These are phyloP conservation scores for Apaloderma vittatum DNA, from an alignment of 2,113 vertebrate genomes.

Conservation along the genomic window DNA sequence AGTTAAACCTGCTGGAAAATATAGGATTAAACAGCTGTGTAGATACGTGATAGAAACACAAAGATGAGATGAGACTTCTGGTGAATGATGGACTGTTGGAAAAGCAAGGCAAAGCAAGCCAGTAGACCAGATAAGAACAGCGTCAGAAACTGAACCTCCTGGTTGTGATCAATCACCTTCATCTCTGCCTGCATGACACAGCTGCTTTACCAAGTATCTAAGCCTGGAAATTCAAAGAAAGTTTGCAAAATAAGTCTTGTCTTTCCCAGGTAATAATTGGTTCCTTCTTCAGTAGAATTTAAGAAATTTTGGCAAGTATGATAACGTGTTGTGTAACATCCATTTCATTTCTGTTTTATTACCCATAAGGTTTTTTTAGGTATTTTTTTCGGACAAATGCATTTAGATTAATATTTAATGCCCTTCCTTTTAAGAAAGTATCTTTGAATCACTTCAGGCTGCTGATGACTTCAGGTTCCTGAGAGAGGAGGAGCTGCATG, in stretches of 20 bases:
- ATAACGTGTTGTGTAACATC: background rate
- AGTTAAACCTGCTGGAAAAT: background rate
- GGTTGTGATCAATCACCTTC: background rate
- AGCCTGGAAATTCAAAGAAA: background rate
- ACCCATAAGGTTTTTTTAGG: background rate
- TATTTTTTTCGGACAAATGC: background rate
- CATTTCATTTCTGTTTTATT: background rate
- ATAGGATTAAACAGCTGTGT: background rate
- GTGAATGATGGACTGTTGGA: background rate
- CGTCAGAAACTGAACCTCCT: background rate
- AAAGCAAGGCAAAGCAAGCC: background rate
- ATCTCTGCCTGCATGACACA: background rate
- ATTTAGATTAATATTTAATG: constrained; percentile 33
- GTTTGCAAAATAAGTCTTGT: background rate
- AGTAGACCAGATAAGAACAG: background rate
- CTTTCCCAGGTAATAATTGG: background rate
- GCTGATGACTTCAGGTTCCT: background rate
- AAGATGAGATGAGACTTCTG: background rate
- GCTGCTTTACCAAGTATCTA: background rate
- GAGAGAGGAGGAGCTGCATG: background rate
- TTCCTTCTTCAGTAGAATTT: background rate
- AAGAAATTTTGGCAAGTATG: background rate
- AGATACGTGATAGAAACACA: background rate
- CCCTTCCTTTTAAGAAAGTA: background rate
- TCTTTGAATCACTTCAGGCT: background rate